phyloP scores from a whole-genome alignment of 1,140 invertebrate genomes.

The Mactra quadrangularis region DNA sequence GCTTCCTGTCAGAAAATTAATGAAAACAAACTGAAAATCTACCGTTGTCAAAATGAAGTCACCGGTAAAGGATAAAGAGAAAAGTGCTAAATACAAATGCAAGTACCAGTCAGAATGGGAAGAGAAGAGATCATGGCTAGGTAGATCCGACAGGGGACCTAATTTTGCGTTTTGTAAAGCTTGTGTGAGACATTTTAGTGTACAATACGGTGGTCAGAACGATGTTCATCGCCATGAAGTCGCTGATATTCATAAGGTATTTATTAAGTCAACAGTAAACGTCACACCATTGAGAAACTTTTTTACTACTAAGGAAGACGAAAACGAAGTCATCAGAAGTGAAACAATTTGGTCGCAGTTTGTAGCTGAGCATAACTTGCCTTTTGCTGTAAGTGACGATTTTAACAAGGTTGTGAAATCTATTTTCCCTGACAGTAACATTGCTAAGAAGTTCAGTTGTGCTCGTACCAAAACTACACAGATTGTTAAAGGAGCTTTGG shows the following conservation, averaged over 20 bases:
- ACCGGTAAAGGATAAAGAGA: too few species aligned
- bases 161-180: too few species aligned
- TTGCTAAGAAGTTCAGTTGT: constrained; percentile 47
- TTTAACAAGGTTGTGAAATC: constrained; percentile 47
- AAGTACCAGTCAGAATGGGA: too few species aligned
- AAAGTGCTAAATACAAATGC: too few species aligned
- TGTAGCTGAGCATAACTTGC: constrained; percentile 42
- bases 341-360: constrained; percentile 46
- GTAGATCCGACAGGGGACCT: too few species aligned
- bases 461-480: constrained; percentile 53
- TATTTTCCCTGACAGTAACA: constrained; percentile 51
- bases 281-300: neutral
- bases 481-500: constrained; percentile 47
- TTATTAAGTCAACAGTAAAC: neutral
- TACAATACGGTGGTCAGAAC: neutral
- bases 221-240: constrained; percentile 1
- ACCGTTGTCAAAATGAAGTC: too few species aligned
- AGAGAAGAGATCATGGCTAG: too few species aligned
- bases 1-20: too few species aligned
- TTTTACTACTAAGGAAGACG: neutral
- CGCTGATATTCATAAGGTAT: neutral
- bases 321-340: neutral
- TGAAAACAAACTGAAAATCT: too few species aligned
- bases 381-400: constrained; percentile 84
- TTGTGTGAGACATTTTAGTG: too few species aligned